phyloP scores from a whole-genome alignment of 1,140 invertebrate species.

The Magallana gigas region DNA sequence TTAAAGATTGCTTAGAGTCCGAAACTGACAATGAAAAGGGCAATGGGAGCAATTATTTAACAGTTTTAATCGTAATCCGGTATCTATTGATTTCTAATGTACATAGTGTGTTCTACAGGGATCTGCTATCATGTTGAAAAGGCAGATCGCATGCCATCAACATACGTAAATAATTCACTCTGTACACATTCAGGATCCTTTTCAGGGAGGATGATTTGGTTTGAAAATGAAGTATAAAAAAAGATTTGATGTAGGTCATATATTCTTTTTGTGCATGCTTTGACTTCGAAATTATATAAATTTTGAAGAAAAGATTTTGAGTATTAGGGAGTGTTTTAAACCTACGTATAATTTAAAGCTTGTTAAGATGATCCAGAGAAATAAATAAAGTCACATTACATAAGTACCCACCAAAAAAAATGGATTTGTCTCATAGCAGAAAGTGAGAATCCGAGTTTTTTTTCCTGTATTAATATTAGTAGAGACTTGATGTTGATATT shows the following conservation, averaged over 20 bases:
- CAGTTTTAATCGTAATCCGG: not conserved
- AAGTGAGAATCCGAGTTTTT: not conserved
- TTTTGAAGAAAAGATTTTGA: too few species aligned
- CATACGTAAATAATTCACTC: constrained; percentile 31
- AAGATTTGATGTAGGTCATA: too few species aligned
- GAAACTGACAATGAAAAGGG: not conserved
- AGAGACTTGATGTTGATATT: constrained; percentile 11
- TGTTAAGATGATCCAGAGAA: too few species aligned
- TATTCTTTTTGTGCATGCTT: too few species aligned
- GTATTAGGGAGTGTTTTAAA: too few species aligned
- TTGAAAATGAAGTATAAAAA: too few species aligned
- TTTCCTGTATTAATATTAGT: constrained; percentile 17
- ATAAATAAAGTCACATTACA: too few species aligned
- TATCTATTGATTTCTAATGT: constrained; percentile 22
- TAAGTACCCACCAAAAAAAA: too few species aligned
- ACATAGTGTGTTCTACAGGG: not conserved
- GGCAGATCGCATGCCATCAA: not conserved
- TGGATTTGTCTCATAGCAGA: not conserved
- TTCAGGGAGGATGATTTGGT: too few species aligned
- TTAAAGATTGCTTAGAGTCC: not conserved
- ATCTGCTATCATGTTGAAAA: constrained; percentile 6
- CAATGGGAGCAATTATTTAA: constrained; percentile 7
- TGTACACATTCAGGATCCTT: not conserved
- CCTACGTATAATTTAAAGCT: too few species aligned
- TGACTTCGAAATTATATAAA: too few species aligned